These are phyloP conservation scores for Ciconia stormi DNA, from an alignment of 2,113 vertebrate species.

Conservation along the genomic window DNA sequence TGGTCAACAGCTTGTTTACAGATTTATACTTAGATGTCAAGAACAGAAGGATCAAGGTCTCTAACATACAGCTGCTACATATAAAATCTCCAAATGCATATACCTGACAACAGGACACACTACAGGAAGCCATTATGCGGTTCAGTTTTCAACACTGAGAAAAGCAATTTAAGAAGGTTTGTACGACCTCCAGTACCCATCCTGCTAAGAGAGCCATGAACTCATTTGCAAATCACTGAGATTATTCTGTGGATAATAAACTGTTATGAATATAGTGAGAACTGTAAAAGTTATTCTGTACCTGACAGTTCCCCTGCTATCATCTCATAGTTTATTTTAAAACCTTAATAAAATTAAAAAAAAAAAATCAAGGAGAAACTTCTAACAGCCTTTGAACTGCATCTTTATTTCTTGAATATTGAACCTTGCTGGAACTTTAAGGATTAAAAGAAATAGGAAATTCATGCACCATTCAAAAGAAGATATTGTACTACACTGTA, in stretches of 20 bases:
- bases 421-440: not conserved
- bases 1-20: not conserved
- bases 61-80: no score
- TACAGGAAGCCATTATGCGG: not conserved
- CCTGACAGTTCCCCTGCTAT: not conserved
- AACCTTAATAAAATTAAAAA: not conserved
- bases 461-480: not conserved
- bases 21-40: not conserved
- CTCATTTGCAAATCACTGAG: not conserved
- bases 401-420: not conserved
- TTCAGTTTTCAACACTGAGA: not conserved
- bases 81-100: not conserved
- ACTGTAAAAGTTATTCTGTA: not conserved
- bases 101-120: not conserved
- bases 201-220: not conserved
- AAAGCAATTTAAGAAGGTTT: not conserved
- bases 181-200: not conserved
- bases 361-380: not conserved
- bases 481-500: not conserved
- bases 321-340: not conserved
- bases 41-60: not conserved
- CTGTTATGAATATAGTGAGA: not conserved
- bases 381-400: not conserved
- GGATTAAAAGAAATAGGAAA: not conserved
- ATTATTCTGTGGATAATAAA: not conserved